Percentiles rank a stretch among this genome's conserved stretches.
Conservation (phyloP, 2,888 invertebrate genomes). For the Xestia sexstrigata region DNA sequence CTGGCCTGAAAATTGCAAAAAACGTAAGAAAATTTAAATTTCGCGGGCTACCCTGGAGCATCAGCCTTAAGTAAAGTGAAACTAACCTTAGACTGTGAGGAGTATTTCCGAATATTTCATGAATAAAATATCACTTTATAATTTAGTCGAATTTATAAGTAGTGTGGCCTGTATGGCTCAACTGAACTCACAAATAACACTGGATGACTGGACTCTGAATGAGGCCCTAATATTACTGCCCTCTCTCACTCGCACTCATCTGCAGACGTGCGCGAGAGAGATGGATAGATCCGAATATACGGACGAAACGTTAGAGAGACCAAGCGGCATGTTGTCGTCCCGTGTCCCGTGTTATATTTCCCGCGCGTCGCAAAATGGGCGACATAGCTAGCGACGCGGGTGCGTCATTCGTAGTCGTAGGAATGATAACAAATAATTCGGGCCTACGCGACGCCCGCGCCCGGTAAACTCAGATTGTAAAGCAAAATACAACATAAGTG, state of each 20-base stretch:
- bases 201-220: background rate
- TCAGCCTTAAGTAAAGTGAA: too few relatives aligned
- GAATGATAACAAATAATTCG: too few relatives aligned
- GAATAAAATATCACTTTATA: background rate
- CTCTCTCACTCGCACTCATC: too few relatives aligned
- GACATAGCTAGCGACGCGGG: background rate
- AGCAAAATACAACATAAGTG: background rate
- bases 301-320: too few relatives aligned
- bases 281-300: too few relatives aligned
- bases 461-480: background rate
- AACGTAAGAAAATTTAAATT: too few relatives aligned
- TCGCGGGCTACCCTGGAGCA: too few relatives aligned
- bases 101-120: background rate
- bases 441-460: too few relatives aligned
- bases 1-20: too few relatives aligned
- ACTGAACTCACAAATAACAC: background rate
- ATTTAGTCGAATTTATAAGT: background rate
- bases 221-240: too few relatives aligned
- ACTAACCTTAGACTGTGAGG: constrained; percentile 8
- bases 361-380: background rate
- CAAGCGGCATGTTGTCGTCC: background rate
- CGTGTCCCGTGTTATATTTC: background rate
- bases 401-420: background rate
- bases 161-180: background rate
- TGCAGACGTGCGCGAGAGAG: too few relatives aligned